These are phyloP conservation scores for Cryptophagus acutangulus DNA, from an alignment of 2,888 invertebrate genomes.

Conservation along the genomic window DNA sequence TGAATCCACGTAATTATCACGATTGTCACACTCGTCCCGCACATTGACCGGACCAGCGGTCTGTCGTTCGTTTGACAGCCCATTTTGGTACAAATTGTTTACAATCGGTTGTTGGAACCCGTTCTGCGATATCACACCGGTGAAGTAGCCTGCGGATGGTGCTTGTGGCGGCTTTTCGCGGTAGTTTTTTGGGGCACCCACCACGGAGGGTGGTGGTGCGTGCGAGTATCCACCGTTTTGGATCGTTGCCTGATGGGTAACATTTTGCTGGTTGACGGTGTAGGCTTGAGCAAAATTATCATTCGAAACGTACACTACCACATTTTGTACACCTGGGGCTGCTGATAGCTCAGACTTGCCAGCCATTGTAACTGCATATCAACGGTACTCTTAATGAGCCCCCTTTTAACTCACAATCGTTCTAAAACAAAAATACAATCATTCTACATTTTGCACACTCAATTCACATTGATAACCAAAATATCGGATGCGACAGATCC, in stretches of 20 bases:
- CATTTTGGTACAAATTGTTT: slow-evolving; percentile 39
- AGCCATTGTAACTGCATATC: slow-evolving; percentile 72
- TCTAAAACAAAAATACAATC: slow-evolving; percentile 34
- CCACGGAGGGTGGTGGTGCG: slow-evolving; percentile 39
- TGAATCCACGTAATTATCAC: slow-evolving; percentile 35
- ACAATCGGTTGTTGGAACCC: slow-evolving; percentile 32
- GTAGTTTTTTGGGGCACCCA: slow-evolving; percentile 33
- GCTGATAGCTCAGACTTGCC: slow-evolving; percentile 71
- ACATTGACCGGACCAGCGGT: background rate
- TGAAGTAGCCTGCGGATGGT: slow-evolving; percentile 28
- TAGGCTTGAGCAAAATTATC: slow-evolving; percentile 54
- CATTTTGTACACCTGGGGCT: slow-evolving; percentile 52
- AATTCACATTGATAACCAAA: too few species aligned
- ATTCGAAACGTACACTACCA: slow-evolving; percentile 56
- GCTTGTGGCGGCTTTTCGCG: slow-evolving; percentile 25
- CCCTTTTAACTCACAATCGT: slow-evolving; percentile 43
- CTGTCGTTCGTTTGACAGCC: slow-evolving; percentile 12
- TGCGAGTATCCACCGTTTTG: slow-evolving; percentile 33
- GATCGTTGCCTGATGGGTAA: slow-evolving; percentile 40
- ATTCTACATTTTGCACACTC: too few species aligned
- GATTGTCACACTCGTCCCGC: slow-evolving; percentile 39
- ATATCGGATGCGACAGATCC: too few species aligned
- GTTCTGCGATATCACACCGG: slow-evolving; percentile 42
- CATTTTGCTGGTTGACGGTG: slow-evolving; percentile 48
- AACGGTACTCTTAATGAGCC: slow-evolving; percentile 56